A percentile compares a stretch with the other conserved stretches of the same genome.
These are phyloP conservation scores for Callithrix jacchus DNA, from an alignment of 2,113 vertebrate species.

Conservation along the genomic window DNA sequence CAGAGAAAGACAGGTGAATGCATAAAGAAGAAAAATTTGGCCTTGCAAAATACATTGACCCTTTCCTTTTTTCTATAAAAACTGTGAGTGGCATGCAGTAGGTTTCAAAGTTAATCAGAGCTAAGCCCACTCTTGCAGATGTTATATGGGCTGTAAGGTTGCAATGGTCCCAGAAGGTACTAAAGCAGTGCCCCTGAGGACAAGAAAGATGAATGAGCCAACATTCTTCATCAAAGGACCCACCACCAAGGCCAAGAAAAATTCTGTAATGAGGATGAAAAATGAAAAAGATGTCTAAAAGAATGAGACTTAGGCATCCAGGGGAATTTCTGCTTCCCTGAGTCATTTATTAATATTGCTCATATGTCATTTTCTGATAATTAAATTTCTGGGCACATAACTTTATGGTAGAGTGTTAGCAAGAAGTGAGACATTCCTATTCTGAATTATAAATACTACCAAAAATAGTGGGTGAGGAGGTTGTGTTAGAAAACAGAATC, in stretches of 20 bases:
- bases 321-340: background rate
- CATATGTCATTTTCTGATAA: slow-evolving; percentile 34
- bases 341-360: slow-evolving; percentile 51
- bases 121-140: background rate
- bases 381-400: background rate
- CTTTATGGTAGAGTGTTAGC: background rate
- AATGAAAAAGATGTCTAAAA: slow-evolving; percentile 29
- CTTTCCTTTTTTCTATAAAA: background rate
- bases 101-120: background rate
- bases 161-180: background rate
- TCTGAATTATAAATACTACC: background rate
- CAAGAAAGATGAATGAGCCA: background rate
- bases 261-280: slow-evolving; percentile 9
- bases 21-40: background rate
- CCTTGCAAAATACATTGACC: background rate
- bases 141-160: background rate
- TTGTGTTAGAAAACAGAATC: background rate
- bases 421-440: background rate
- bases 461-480: background rate
- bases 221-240: background rate
- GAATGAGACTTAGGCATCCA: background rate
- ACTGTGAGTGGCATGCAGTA: background rate
- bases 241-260: background rate
- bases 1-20: background rate
- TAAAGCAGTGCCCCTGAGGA: background rate